These are phyloP conservation scores for Steinernema carpocapsae DNA, from an alignment of 2,888 invertebrate species.

Conservation along the genomic window DNA sequence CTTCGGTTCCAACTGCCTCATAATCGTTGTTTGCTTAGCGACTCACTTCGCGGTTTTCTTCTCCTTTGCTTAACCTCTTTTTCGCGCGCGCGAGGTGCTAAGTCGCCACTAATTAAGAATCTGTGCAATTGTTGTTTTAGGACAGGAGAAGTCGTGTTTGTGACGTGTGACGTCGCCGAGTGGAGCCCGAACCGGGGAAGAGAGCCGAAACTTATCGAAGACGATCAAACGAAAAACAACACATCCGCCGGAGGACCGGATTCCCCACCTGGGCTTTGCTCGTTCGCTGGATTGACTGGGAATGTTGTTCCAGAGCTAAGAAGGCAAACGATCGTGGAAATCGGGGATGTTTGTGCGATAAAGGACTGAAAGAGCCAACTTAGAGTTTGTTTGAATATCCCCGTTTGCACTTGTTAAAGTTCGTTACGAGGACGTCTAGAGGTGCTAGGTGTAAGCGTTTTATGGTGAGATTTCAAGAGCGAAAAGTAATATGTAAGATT, in stretches of 20 bases:
- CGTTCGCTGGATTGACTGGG: too few relatives aligned
- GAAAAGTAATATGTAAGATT: too few relatives aligned
- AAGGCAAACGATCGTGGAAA: too few relatives aligned
- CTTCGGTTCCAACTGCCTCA: slow-evolving; percentile 14
- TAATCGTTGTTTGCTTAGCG: slow-evolving; percentile 27
- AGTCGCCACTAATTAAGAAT: slow-evolving; percentile 13
- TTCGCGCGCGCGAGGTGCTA: slow-evolving; percentile 10
- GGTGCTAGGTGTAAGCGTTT: too few relatives aligned
- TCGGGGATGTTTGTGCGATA: too few relatives aligned
- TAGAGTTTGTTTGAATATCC: too few relatives aligned
- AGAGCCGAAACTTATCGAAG: slow-evolving; percentile 30
- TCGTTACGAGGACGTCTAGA: too few relatives aligned
- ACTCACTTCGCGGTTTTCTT: slow-evolving; percentile 1
- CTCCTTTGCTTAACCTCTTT: background rate
- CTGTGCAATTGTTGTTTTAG: background rate
- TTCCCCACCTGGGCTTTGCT: background rate
- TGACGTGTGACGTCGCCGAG: slow-evolving; percentile 22
- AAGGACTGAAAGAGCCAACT: too few relatives aligned
- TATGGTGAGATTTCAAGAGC: too few relatives aligned
- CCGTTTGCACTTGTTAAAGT: too few relatives aligned
- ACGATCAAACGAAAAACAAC: slow-evolving; percentile 30
- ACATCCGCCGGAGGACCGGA: slow-evolving; percentile 22
- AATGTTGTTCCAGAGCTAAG: too few relatives aligned
- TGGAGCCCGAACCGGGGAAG: background rate
- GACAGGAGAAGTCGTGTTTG: background rate